phyloP scores from a whole-genome alignment of 2,797 vertebrate genomes.

The Coregonus sp. region DNA sequence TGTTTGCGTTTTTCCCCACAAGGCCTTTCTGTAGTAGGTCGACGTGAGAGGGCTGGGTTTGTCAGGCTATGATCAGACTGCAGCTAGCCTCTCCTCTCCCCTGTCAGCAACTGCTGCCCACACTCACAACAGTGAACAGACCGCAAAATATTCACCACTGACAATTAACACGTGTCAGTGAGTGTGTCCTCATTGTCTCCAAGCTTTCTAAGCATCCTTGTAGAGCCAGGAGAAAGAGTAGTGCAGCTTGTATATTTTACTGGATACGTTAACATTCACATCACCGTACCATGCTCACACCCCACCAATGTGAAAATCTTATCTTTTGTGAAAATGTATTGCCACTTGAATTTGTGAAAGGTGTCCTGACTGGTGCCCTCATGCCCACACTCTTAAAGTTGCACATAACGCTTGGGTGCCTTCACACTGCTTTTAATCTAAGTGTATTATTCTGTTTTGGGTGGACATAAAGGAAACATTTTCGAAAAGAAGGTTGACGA shows the following conservation, averaged over 20 bases:
- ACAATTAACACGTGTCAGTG: background rate
- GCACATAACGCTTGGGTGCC: constrained; percentile 3
- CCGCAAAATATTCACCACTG: background rate
- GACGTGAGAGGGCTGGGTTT: background rate
- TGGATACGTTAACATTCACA: background rate
- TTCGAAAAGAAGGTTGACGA: no score
- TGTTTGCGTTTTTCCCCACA: background rate
- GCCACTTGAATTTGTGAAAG: background rate
- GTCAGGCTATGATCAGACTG: background rate
- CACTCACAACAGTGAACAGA: background rate
- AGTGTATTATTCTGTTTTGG: constrained; percentile 20
- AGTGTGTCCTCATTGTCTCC: background rate
- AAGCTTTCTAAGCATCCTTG: background rate
- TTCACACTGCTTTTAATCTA: constrained; percentile 24
- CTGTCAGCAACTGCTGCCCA: background rate
- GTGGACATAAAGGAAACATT: constrained; percentile 23
- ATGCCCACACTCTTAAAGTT: constrained; percentile 9
- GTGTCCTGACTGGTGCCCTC: background rate
- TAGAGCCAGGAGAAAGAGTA: background rate
- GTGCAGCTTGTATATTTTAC: background rate
- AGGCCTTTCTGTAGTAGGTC: background rate
- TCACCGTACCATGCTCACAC: background rate
- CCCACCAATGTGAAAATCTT: background rate
- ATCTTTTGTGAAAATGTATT: background rate
- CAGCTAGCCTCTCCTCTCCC: background rate